Evolutionary conservation across 2,113 vertebrate species (phyloP), one percentile per base, ranked within the genome.

Genomic region (Thomomys bottae): DNA sequence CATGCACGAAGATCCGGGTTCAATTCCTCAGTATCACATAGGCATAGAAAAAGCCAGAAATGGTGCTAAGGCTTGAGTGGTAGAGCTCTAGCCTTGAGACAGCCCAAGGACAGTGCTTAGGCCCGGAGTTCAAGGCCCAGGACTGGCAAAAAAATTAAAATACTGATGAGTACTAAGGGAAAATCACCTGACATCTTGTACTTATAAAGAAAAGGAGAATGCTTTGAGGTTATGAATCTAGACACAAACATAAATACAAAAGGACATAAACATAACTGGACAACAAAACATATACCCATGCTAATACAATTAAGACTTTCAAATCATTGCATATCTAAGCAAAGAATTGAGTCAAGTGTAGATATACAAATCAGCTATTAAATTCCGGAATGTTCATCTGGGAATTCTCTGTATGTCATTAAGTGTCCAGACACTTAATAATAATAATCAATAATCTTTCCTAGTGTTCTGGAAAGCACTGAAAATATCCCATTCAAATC

Each of bases 401-500:
- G 90, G 84, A 90, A 87, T 83, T 97, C 63, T 92, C 67, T 88
- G 67, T 34, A 86, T 89, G 80, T 82, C 70, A 70, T n/a, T 92
- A 38, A 40, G 18, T 88, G 40, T 63, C 90, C 49, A 78, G 68
- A 38, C 34, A 72, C n/a, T n/a, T n/a, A n/a, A n/a, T n/a, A n/a
- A n/a, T n/a, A n/a, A n/a, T n/a, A n/a, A n/a, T 68, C 67, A 94
- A 81, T 54, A 23, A 24, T 6, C 70, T 91, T 94, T 45, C 40
- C 1, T 3, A 40, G 64, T 85, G 87, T 70, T 90, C 59, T 38
- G 72, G 63, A 57, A 82, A 93, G 67, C 66, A 54, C 42, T 79
- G 67, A 59, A 96, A 94, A 90, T 11, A 93, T 93, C 86, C n/a
- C 26, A 94, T 84, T 90, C 15, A 23, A 75, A 95, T 63, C 45